phyloP scores from a whole-genome alignment of 2,888 invertebrate genomes.

The Amphiduros pacificus region DNA sequence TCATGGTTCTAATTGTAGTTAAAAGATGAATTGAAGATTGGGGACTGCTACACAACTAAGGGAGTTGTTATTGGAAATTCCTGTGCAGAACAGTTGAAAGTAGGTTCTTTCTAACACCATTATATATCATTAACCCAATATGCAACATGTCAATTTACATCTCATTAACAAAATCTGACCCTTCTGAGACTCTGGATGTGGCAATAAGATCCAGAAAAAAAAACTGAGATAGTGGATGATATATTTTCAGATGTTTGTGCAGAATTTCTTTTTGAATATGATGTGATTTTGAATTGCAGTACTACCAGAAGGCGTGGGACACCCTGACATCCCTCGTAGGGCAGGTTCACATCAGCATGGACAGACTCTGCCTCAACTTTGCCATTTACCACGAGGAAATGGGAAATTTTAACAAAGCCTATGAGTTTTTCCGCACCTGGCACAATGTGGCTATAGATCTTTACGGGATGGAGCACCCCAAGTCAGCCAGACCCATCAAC shows the following conservation, averaged over 20 bases:
- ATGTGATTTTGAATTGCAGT: constrained; percentile 19
- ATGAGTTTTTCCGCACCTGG: constrained; percentile 19
- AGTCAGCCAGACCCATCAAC: constrained; percentile 18
- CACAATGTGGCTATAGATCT: constrained; percentile 14
- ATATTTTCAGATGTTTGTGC: not conserved
- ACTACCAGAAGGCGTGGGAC: constrained; percentile 25
- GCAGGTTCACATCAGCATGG: constrained; percentile 21
- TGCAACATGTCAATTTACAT: too few species aligned
- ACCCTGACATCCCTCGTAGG: constrained; percentile 18
- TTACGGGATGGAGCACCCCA: constrained; percentile 22
- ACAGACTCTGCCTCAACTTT: constrained; percentile 30
- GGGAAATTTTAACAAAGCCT: constrained; percentile 25
- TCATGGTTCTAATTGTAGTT: constrained; percentile 14
- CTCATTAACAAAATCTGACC: too few species aligned
- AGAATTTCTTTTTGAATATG: not conserved
- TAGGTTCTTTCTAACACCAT: constrained; percentile 11
- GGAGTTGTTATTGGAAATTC: constrained; percentile 23
- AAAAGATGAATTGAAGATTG: constrained; percentile 20
- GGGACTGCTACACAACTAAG: constrained; percentile 26
- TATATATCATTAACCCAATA: too few species aligned
- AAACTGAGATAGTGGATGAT: too few species aligned
- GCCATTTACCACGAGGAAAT: constrained; percentile 31
- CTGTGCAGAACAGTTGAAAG: constrained; percentile 28
- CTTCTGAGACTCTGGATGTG: too few species aligned
- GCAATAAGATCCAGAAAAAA: too few species aligned